Conservation (phyloP, 2,113 vertebrate species). For the Gnathonemus echidnorhynchus region DNA sequence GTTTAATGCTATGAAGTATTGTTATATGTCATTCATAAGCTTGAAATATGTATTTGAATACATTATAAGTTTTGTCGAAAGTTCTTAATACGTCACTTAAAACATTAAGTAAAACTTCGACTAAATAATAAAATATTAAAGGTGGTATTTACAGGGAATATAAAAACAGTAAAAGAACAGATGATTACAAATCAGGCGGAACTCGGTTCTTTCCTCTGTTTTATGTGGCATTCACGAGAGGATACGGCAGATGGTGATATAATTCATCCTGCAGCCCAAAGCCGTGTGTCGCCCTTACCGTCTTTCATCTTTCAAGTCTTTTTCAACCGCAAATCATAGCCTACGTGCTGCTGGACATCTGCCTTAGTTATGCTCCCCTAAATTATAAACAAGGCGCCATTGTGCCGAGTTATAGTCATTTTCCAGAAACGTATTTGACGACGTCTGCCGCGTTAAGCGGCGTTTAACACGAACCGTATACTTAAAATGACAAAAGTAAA, state of each 20-base stretch:
- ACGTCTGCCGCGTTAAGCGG: neutral
- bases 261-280: neutral
- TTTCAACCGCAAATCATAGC: conserved; percentile 4
- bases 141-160: neutral
- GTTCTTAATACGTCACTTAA: neutral
- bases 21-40: neutral
- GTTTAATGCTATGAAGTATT: neutral
- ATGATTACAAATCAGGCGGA: neutral
- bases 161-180: neutral
- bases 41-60: conserved; percentile 1
- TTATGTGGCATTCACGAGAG: neutral
- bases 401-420: neutral
- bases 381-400: neutral
- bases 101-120: neutral
- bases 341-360: neutral
- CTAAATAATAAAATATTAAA: neutral
- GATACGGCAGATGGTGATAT: conserved; percentile 1
- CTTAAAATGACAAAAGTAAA: neutral
- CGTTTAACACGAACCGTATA: neutral
- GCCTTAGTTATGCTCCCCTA: conserved; percentile 7
- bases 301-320: neutral
- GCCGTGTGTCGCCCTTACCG: neutral
- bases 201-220: neutral
- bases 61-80: neutral
- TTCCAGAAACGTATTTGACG: neutral